Conservation (phyloP, 2,888 invertebrate genomes). For the Ectemnius lituratus region DNA sequence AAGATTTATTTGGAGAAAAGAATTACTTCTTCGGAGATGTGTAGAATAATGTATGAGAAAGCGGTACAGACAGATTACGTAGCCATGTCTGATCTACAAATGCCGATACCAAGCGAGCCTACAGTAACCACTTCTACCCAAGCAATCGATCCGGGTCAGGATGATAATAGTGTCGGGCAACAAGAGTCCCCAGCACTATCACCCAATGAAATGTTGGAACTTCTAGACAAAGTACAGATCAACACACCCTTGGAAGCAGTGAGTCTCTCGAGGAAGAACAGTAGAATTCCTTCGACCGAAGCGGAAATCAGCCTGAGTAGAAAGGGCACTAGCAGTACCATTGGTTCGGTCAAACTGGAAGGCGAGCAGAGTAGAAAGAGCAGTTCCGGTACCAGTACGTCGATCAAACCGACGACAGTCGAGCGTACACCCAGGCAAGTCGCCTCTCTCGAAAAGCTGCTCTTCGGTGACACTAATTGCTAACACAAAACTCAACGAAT, state of each 20-base stretch:
- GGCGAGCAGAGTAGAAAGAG: too few relatives aligned
- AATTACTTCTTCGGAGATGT: neutral
- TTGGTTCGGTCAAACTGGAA: conserved; percentile 22
- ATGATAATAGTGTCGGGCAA: too few relatives aligned
- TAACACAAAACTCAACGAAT: conserved; percentile 52
- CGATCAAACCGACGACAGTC: too few relatives aligned
- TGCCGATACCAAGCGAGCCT: too few relatives aligned
- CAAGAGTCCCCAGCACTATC: conserved; percentile 48
- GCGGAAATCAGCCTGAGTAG: conserved; percentile 41
- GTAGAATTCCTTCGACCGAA: too few relatives aligned
- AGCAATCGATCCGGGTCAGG: neutral
- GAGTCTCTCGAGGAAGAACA: conserved; percentile 15
- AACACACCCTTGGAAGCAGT: conserved; percentile 63
- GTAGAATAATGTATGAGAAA: conserved; percentile 36
- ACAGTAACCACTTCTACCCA: too few relatives aligned
- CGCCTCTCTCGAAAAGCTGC: conserved; percentile 71
- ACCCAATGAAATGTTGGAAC: conserved; percentile 71
- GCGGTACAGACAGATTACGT: conserved; percentile 51
- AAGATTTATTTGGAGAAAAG: conserved; percentile 19
- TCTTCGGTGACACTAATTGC: conserved; percentile 71
- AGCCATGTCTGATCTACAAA: neutral
- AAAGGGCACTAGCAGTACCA: conserved; percentile 8
- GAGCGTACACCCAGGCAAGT: conserved; percentile 70
- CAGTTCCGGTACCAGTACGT: too few relatives aligned
- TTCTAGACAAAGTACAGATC: conserved; percentile 74